A percentile compares a stretch with the other conserved stretches of the same genome.
These are phyloP conservation scores for Drosophila sordidula DNA, from an alignment of 2,888 invertebrate species.

Conservation along the genomic window DNA sequence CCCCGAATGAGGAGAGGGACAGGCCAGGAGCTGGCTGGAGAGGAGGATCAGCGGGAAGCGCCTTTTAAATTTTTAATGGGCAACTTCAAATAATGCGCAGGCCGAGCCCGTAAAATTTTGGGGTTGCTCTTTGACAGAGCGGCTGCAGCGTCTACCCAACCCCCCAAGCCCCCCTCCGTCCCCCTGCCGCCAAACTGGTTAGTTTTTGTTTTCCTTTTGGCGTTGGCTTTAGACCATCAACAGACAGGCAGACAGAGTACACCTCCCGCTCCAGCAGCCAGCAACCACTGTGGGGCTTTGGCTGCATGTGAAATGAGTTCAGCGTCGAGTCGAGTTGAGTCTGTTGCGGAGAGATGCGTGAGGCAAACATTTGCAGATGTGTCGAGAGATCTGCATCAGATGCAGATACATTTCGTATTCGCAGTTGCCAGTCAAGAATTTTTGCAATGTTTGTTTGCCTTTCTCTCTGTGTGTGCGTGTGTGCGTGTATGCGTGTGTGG, in stretches of 20 bases:
- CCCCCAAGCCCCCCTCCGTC: neutral
- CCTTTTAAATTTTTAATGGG: slow-evolving; percentile 80
- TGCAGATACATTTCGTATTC: slow-evolving; percentile 62
- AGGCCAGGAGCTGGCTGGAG: slow-evolving; percentile 4
- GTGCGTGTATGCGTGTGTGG: slow-evolving; percentile 36
- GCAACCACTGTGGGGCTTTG: slow-evolving; percentile 17
- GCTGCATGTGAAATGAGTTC: slow-evolving; percentile 58
- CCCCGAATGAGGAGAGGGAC: slow-evolving; percentile 43
- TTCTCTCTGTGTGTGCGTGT: slow-evolving; percentile 19
- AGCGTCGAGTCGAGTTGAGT: slow-evolving; percentile 24
- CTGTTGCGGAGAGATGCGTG: slow-evolving; percentile 39
- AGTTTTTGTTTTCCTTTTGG: slow-evolving; percentile 35
- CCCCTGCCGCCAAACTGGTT: slow-evolving; percentile 23
- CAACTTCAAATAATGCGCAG: slow-evolving; percentile 76
- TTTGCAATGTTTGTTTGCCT: slow-evolving; percentile 56
- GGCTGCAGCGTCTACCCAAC: neutral
- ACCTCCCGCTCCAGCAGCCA: neutral
- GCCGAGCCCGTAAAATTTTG: slow-evolving; percentile 37
- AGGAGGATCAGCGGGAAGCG: slow-evolving; percentile 53
- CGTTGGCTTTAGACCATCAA: slow-evolving; percentile 17
- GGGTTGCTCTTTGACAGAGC: slow-evolving; percentile 55
- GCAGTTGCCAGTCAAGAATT: slow-evolving; percentile 58
- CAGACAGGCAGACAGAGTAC: slow-evolving; percentile 16
- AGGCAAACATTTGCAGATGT: slow-evolving; percentile 58
- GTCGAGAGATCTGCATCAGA: slow-evolving; percentile 59